Evolutionary conservation across 30 jellyfish, hydroid and myxozoan genomes (phyloP).

Genomic region (Haliclystus octoradiatus): DNA sequence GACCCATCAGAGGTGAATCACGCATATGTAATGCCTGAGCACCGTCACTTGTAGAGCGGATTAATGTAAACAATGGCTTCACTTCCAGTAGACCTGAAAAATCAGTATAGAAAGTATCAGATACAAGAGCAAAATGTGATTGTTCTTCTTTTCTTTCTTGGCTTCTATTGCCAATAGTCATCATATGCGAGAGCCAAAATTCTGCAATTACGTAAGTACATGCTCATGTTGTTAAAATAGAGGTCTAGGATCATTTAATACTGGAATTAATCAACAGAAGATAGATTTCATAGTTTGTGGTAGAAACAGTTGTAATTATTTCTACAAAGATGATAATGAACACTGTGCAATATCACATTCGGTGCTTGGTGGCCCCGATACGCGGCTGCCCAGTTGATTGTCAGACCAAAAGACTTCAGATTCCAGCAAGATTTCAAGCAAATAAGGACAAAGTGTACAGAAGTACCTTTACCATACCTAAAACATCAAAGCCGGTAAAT

Average conservation of each 20-base stretch:
- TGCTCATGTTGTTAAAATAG: not conserved
- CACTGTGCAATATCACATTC: too few species aligned
- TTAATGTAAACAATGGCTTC: conserved; percentile 47
- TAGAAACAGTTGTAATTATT: too few species aligned
- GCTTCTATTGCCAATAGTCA: not conserved
- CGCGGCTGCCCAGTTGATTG: too few species aligned
- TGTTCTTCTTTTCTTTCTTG: not conserved
- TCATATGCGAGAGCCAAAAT: not conserved
- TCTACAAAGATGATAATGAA: too few species aligned
- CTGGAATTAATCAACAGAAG: too few species aligned
- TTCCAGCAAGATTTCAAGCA: not conserved
- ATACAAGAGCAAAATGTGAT: not conserved
- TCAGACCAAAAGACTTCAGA: not conserved
- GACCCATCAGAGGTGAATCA: not conserved
- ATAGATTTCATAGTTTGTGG: too few species aligned
- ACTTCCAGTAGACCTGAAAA: conserved; percentile 63
- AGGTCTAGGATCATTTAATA: too few species aligned
- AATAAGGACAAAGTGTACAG: too few species aligned
- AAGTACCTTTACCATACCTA: too few species aligned
- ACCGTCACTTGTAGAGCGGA: conserved; percentile 79
- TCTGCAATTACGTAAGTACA: too few species aligned
- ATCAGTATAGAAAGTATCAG: not conserved
- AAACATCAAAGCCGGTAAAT: not conserved
- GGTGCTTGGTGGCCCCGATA: too few species aligned
- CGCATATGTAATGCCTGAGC: conserved; percentile 15